Conservation (phyloP, 2,888 invertebrate genomes). For the Pocota personata region DNA sequence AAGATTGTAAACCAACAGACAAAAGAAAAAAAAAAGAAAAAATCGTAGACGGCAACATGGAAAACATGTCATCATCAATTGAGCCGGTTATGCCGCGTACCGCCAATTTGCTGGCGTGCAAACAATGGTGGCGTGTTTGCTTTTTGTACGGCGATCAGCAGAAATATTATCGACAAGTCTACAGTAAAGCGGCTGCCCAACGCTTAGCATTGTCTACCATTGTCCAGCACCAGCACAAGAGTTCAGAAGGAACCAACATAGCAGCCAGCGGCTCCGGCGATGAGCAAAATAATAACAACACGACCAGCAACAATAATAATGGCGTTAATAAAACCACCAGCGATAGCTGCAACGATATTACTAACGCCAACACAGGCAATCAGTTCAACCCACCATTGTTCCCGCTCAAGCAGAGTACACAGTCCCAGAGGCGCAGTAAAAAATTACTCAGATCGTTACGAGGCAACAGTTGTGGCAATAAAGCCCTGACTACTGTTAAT, state of each 20-base stretch:
- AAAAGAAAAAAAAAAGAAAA: conserved; percentile 67
- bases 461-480: conserved; percentile 77
- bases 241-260: conserved; percentile 34
- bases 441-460: conserved; percentile 80
- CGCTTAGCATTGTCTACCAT: conserved; percentile 82
- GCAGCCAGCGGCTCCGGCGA: conserved; percentile 74
- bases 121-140: conserved; percentile 95
- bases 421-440: conserved; percentile 76
- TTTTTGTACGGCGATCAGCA: conserved; percentile 94
- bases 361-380: conserved; percentile 67
- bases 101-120: conserved; percentile 91
- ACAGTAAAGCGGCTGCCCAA: conserved; percentile 85
- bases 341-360: conserved; percentile 51
- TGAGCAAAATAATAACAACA: conserved; percentile 76
- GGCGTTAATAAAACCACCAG: conserved; percentile 67
- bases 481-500: conserved; percentile 50
- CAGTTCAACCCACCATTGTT: conserved; percentile 74
- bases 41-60: conserved; percentile 76
- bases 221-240: conserved; percentile 68
- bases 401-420: conserved; percentile 71
- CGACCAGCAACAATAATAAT: conserved; percentile 61
- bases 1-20: conserved; percentile 69
- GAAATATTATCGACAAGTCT: conserved; percentile 92
- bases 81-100: conserved; percentile 83
- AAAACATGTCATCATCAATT: conserved; percentile 79